Conservation (phyloP, 2,888 invertebrate species). For the Lithophane semibrunnea region DNA sequence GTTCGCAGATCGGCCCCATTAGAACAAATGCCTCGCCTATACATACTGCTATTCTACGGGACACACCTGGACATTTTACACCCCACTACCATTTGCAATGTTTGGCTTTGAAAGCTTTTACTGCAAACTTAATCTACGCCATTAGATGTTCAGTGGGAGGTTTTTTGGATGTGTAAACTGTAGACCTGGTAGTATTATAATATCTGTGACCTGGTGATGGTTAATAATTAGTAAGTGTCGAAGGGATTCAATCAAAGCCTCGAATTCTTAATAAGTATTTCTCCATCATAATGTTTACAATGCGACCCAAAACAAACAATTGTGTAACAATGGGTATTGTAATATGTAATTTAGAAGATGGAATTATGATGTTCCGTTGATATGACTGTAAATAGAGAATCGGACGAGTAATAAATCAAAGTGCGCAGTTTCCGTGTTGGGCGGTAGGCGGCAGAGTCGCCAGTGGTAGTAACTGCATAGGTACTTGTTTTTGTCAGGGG, state of each 20-base stretch:
- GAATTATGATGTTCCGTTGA: slow-evolving; percentile 30
- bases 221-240: not conserved
- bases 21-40: slow-evolving; percentile 75
- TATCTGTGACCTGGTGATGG: not conserved
- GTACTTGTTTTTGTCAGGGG: slow-evolving; percentile 63
- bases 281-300: not conserved
- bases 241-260: not conserved
- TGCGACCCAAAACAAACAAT: not conserved
- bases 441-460: slow-evolving; percentile 31
- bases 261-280: not conserved
- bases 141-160: slow-evolving; percentile 13
- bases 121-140: slow-evolving; percentile 40
- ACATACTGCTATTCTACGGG: slow-evolving; percentile 61
- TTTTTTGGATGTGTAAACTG: not conserved
- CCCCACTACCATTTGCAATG: slow-evolving; percentile 72
- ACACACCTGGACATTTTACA: slow-evolving; percentile 78
- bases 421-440: slow-evolving; percentile 62
- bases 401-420: slow-evolving; percentile 50
- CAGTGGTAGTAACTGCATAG: slow-evolving; percentile 21
- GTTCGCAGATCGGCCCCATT: slow-evolving; percentile 78
- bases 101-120: slow-evolving; percentile 65
- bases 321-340: not conserved
- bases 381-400: slow-evolving; percentile 39
- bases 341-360: slow-evolving; percentile 22
- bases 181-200: no score